Evolutionary conservation across 30 jellyfish, hydroid and myxozoan species (phyloP).

Genomic region (Aurelia coerulea): DNA sequence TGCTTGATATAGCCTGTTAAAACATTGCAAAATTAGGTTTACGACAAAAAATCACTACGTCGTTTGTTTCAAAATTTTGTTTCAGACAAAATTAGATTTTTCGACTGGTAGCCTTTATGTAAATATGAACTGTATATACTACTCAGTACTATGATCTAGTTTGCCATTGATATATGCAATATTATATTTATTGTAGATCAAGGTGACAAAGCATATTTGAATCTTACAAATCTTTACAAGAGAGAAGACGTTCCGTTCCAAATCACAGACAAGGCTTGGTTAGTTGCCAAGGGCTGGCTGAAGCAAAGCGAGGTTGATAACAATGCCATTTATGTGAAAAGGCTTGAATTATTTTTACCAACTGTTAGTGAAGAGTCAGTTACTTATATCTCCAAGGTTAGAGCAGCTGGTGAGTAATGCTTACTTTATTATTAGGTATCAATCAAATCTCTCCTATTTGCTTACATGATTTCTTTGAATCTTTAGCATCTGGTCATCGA

Average conservation of each 20-base stretch:
- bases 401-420: conserved; percentile 12
- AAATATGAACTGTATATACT: too few relatives aligned
- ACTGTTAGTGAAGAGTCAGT: conserved; percentile 16
- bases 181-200: neutral
- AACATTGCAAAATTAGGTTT: too few relatives aligned
- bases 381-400: conserved; percentile 11
- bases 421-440: neutral
- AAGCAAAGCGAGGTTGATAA: conserved; percentile 19
- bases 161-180: too few relatives aligned
- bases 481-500: too few relatives aligned
- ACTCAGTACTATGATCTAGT: too few relatives aligned
- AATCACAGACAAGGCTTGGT: conserved; percentile 39
- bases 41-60: too few relatives aligned
- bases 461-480: too few relatives aligned
- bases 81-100: too few relatives aligned
- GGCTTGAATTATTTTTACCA: conserved; percentile 12
- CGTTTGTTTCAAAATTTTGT: too few relatives aligned
- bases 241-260: conserved; percentile 28
- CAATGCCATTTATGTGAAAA: conserved; percentile 16
- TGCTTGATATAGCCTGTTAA: too few relatives aligned
- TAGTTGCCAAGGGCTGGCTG: conserved; percentile 46
- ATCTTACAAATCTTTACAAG: conserved; percentile 22
- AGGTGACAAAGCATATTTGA: conserved; percentile 19
- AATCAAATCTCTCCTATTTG: too few relatives aligned
- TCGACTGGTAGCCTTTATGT: too few relatives aligned